Evolutionary conservation across 1,140 invertebrate species (phyloP), one percentile per base, ranked within the genome.

Genomic region (Cepaea nemoralis): DNA sequence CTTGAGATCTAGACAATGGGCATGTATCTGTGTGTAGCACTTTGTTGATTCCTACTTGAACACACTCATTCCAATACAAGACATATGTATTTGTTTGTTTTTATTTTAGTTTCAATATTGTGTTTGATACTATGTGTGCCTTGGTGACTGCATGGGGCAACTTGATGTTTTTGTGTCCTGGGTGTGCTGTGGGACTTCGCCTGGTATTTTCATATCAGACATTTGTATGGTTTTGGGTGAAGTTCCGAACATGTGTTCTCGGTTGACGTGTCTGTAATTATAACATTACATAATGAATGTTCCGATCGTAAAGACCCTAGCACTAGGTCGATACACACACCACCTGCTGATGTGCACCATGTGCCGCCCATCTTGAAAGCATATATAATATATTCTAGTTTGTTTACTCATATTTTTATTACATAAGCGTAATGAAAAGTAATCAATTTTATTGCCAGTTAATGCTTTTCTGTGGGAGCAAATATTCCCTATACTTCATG

Each of bases 41-140:
- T 63, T 48, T 63, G 59, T 63, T 63, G 59, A 63, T 63, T 63
- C 59, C 59, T 27, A 63, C n/a, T 63, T 63, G n/a, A 63, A 31
- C 59, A 31, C 27, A 16, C 59, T 63, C 59, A 63, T 63, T 63
- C 59, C 59, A 63, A 63, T 31, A 63, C 6, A 5, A 16, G 59
- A 31, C 59, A 63, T n/a, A n/a, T 31, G 59, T 63, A 63, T 63
- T 63, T 63, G 14, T 55, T 63, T 63, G 16, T 48, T 48, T 48
- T 48, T 48, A 12, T 48, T 48, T 48, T 48, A 8, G n/a, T n/a
- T n/a, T n/a, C n/a, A n/a, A 55, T 63, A 10, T 63, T 31, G 59
- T 63, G 59, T 63, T 63, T 63, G 0, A 63, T 63, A 31, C 27
- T 63, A 63, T 63, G 59, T 63, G 59, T 63, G 50, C 50, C 50